A percentile compares a stretch with the other conserved stretches of the same genome.
phyloP scores from a whole-genome alignment of 2,888 invertebrate genomes.

The Campaea margaritaria region DNA sequence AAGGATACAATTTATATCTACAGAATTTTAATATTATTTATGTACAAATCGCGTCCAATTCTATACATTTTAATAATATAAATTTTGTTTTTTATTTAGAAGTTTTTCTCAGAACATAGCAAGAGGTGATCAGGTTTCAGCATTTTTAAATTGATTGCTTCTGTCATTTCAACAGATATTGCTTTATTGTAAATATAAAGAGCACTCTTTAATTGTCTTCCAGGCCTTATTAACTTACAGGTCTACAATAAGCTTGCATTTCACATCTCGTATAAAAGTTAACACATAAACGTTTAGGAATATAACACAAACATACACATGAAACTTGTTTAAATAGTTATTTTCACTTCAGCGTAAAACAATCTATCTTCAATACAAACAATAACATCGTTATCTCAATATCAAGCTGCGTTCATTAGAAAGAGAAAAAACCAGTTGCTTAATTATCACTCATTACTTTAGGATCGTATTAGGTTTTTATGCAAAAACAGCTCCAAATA shows the following conservation, averaged over 20 bases:
- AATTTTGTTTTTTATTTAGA: conserved; percentile 27
- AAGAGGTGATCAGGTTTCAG: background rate
- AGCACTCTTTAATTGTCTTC: background rate
- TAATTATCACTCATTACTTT: background rate
- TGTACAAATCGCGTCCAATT: conserved; percentile 26
- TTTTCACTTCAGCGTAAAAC: conserved; percentile 5
- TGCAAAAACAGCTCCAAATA: background rate
- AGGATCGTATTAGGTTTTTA: background rate
- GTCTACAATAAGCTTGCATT: background rate
- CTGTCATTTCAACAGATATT: background rate
- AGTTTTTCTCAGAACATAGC: conserved; percentile 17
- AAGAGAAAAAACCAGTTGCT: background rate
- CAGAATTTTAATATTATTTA: conserved; percentile 25
- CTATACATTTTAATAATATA: conserved; percentile 22
- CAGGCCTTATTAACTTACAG: background rate
- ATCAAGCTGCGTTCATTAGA: background rate
- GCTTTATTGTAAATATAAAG: background rate
- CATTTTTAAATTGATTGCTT: background rate
- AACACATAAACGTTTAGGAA: conserved; percentile 14
- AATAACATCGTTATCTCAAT: too few relatives aligned
- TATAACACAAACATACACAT: conserved; percentile 18
- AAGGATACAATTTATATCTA: conserved; percentile 30
- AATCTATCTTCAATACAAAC: background rate
- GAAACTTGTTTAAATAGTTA: conserved; percentile 2
- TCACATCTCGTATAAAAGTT: conserved; percentile 3